phyloP scores from a whole-genome alignment of 2,888 invertebrate genomes.

The Cephonodes hylas region DNA sequence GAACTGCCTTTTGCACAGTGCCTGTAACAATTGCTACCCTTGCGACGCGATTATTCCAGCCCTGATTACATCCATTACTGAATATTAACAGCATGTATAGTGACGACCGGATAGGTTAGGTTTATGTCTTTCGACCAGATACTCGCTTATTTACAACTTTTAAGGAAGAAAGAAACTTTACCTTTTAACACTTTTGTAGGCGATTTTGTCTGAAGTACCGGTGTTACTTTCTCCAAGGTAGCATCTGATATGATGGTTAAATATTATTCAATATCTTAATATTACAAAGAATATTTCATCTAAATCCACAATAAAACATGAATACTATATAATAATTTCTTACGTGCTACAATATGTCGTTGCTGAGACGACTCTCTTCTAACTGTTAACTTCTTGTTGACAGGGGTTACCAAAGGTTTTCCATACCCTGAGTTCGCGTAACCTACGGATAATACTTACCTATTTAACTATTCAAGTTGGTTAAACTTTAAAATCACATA shows the following conservation, averaged over 20 bases:
- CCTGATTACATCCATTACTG: too few species aligned
- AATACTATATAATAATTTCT: neutral
- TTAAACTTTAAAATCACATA: too few species aligned
- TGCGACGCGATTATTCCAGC: too few species aligned
- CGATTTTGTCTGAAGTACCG: slow-evolving; percentile 14
- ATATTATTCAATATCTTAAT: too few species aligned
- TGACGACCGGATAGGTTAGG: too few species aligned
- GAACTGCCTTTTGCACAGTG: too few species aligned
- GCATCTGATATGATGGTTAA: neutral
- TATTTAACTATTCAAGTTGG: neutral
- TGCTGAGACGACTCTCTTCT: slow-evolving; percentile 33
- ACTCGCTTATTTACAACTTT: too few species aligned
- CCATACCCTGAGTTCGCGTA: slow-evolving; percentile 42
- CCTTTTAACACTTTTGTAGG: slow-evolving; percentile 17
- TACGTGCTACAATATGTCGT: neutral
- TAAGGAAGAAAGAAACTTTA: too few species aligned
- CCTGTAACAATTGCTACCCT: too few species aligned
- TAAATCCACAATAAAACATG: neutral
- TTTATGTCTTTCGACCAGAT: too few species aligned
- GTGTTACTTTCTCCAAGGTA: neutral
- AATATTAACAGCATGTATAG: too few species aligned
- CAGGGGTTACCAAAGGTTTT: slow-evolving; percentile 49
- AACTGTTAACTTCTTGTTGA: slow-evolving; percentile 43
- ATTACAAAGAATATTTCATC: neutral
- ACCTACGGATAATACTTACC: neutral